Evolutionary conservation across 1,140 invertebrate genomes (phyloP), one percentile per base, ranked within the genome.

Genomic region (Catajapyx aquilonaris): DNA sequence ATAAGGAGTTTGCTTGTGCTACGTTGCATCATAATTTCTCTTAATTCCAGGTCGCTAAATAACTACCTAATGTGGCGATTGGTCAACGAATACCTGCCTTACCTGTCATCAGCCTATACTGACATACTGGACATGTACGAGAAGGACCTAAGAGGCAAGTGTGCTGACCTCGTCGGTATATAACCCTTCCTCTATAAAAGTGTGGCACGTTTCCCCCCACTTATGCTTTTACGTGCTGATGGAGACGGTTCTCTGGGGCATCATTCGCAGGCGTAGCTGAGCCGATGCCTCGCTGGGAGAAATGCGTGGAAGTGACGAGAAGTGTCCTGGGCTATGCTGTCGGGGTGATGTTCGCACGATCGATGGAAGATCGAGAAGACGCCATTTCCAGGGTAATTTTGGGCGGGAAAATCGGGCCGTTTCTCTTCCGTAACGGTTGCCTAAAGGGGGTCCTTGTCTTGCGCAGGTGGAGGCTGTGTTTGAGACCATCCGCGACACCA

Each of bases 41-140:
- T 38, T 46, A 32, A 35, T 52, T 47, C 21, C 43, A 68, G 65
- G 40, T 56, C 60, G 5, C 43, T 71, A 31, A 71, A 73, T 50
- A 66, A 69, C 44, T 73, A 72, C 47, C 44, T 71, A 25, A 65
- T 69, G 41, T 74, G 69, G 67, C 60, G 57, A 34, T 48, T 73
- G 20, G 61, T 64, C 4, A 48, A 57, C 5, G 52, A 57, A 23
- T 71, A 68, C 50, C 48, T 66, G 5, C 65, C 66, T 4, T 70
- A 67, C 44, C 51, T 73, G 35, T 65, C 66, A 2, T 52, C 60
- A 42, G 54, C 61, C 23, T 70, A 61, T 46, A 57, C 60, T 21
- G 55, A 66, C 13, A 59, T 61, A 10, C 46, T 60, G 28, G 52
- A 66, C 44, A 49, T 61, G 16, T 71, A 65, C 44, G 52, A 57